Base-by-base conservation (phyloP, 2,113 vertebrate species). In the Heterocephalus glaber region DNA sequence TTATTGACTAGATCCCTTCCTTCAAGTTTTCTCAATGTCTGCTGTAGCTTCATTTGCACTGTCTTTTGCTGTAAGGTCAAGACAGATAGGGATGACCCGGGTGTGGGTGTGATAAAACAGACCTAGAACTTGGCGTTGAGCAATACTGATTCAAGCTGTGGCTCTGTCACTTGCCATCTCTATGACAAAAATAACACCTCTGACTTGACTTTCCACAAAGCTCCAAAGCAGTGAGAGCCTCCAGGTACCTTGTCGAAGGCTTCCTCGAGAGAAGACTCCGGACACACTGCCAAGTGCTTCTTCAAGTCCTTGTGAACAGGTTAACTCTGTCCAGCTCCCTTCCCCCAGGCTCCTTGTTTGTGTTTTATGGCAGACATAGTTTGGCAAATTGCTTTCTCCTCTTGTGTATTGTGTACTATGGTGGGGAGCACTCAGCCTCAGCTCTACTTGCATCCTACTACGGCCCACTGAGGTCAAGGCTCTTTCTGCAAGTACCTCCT, bases 11-110 rank as follows among this genome's bases (percentile, higher is more conserved):
- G 0, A 82, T n/a, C 89, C n/a, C 17, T 70, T 65, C 63, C 47
- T 72, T 86, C 85, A 28, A 72, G n/a, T 65, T 91, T 96, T 82
- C 41, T 61, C 38, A 86, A 8, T 33, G 41, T n/a, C 54, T 83
- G 22, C 5, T 89, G 14, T 47, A 30, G 58, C 2, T 90, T 90
- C 49, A 30, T 24, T 19, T 87, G 24, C 22, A 47, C 22, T 61
- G 17, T 56, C 60, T 82, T 92, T 65, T 94, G 22, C 49, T 89
- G 2, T 66, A 35, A 60, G 68, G 68, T 61, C 30, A 47, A 92
- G 68, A 56, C 2, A 52, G n/a, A n/a, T n/a, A n/a, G n/a, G 35
- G 61, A 38, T 17, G 76, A 63, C 33, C 11, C 0, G 2, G 33
- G 30, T 19, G 3, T 90, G 2, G 33, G 30, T 19, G 3, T 90